Evolutionary conservation across 2,888 invertebrate species (phyloP).

Genomic region (Cynaeus angustus): DNA sequence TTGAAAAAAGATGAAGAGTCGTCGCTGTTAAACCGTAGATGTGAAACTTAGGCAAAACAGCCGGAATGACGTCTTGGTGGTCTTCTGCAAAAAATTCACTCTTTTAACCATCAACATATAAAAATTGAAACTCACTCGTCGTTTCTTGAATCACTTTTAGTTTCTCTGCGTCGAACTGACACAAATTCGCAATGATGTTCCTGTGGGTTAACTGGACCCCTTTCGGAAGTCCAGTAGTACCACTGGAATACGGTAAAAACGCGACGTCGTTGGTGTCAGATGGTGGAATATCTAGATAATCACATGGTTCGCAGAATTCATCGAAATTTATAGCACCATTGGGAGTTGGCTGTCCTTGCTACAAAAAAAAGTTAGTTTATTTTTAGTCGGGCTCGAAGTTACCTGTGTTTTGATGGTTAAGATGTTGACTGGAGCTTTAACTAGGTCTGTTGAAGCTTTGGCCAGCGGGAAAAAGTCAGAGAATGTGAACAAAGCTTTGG

Average conservation of each 20-base stretch:
- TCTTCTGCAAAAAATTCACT: slow-evolving; percentile 48
- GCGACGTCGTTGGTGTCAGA: slow-evolving; percentile 76
- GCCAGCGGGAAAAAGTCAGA: slow-evolving; percentile 73
- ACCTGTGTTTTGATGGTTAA: slow-evolving; percentile 72
- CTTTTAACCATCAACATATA: background rate
- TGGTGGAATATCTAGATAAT: slow-evolving; percentile 72
- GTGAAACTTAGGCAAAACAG: slow-evolving; percentile 72
- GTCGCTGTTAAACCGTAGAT: slow-evolving; percentile 71
- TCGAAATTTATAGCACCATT: slow-evolving; percentile 75
- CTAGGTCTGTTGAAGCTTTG: slow-evolving; percentile 70
- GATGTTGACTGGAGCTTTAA: slow-evolving; percentile 72
- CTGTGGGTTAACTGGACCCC: slow-evolving; percentile 77
- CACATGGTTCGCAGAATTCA: slow-evolving; percentile 72
- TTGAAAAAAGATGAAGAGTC: slow-evolving; percentile 35
- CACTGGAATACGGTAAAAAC: slow-evolving; percentile 87
- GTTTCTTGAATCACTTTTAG: slow-evolving; percentile 40
- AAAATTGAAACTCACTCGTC: slow-evolving; percentile 35
- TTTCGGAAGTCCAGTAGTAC: slow-evolving; percentile 88
- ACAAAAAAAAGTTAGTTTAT: slow-evolving; percentile 9
- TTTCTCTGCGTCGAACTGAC: slow-evolving; percentile 53
- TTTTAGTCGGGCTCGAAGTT: background rate
- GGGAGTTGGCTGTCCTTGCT: slow-evolving; percentile 68
- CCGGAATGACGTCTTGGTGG: slow-evolving; percentile 62
- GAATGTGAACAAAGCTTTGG: slow-evolving; percentile 78
- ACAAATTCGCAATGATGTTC: slow-evolving; percentile 69